These are phyloP conservation scores for Dermochelys coriacea DNA, from an alignment of 2,797 vertebrate species.

Conservation along the genomic window DNA sequence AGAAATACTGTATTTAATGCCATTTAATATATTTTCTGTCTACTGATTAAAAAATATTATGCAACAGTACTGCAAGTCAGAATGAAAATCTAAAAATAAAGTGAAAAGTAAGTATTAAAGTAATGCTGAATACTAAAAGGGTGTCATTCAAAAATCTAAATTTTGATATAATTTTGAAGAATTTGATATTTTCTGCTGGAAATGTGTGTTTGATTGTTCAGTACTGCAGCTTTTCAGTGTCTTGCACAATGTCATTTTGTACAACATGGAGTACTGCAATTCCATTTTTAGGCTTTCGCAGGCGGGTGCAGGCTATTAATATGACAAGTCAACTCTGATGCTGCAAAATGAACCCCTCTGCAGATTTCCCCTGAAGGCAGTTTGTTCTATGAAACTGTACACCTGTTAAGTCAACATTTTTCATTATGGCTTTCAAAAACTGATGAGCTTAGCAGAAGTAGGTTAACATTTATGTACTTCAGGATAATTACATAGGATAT, in stretches of 20 bases:
- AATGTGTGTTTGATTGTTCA: conserved; percentile 1
- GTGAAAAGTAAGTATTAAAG: background rate
- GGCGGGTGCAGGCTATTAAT: conserved; percentile 70
- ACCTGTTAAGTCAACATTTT: conserved; percentile 52
- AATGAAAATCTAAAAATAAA: background rate
- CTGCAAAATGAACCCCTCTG: conserved; percentile 55
- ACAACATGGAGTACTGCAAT: conserved; percentile 58
- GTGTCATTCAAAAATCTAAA: background rate
- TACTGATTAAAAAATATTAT: background rate
- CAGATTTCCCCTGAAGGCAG: conserved; percentile 47
- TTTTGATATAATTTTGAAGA: background rate
- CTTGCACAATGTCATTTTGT: conserved; percentile 60
- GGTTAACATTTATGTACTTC: background rate
- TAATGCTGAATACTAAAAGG: background rate
- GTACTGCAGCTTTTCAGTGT: background rate
- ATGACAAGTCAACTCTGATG: conserved; percentile 58
- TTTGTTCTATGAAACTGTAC: background rate
- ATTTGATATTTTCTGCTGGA: background rate
- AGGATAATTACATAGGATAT: background rate
- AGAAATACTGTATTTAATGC: background rate
- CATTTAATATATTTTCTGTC: background rate
- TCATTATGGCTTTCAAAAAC: conserved; percentile 38
- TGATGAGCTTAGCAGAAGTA: conserved; percentile 26
- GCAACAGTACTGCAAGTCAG: background rate
- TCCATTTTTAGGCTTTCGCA: conserved; percentile 74